Evolutionary conservation across 2,888 invertebrate species (phyloP).

Genomic region (Mayetiola destructor): DNA sequence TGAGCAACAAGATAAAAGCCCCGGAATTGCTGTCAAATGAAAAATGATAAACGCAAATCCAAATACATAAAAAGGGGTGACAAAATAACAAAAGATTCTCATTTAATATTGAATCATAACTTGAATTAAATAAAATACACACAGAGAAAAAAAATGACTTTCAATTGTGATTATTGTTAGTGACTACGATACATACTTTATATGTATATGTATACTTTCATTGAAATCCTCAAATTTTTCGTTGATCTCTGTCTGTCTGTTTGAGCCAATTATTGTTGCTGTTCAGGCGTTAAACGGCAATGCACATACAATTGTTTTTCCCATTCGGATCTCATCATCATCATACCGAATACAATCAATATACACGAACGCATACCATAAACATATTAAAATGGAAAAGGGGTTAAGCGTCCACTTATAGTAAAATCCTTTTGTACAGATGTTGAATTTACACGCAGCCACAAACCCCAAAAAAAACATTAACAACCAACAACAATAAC

Average conservation of each 20-base stretch:
- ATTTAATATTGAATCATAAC: background rate
- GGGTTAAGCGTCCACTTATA: background rate
- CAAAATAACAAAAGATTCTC: background rate
- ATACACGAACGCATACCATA: background rate
- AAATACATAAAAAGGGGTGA: background rate
- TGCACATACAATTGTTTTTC: background rate
- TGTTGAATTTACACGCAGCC: background rate
- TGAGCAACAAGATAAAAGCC: too few species aligned
- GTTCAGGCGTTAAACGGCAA: too few species aligned
- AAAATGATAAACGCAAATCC: too few species aligned
- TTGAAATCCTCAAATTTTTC: too few species aligned
- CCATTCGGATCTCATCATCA: background rate
- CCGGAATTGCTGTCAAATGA: too few species aligned
- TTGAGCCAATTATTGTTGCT: too few species aligned
- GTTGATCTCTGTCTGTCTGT: too few species aligned
- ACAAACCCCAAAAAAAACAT: background rate
- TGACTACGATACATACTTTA: too few species aligned
- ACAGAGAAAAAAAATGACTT: too few species aligned
- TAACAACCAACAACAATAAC: background rate
- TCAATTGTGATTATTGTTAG: too few species aligned
- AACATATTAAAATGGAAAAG: background rate
- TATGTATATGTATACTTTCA: too few species aligned
- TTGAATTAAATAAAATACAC: background rate
- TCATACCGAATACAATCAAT: background rate
- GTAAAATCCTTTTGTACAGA: background rate